Percentiles rank a stretch among this genome's conserved stretches.
Conservation (phyloP, 2,888 invertebrate genomes). For the Pogonocherus hispidulus region DNA sequence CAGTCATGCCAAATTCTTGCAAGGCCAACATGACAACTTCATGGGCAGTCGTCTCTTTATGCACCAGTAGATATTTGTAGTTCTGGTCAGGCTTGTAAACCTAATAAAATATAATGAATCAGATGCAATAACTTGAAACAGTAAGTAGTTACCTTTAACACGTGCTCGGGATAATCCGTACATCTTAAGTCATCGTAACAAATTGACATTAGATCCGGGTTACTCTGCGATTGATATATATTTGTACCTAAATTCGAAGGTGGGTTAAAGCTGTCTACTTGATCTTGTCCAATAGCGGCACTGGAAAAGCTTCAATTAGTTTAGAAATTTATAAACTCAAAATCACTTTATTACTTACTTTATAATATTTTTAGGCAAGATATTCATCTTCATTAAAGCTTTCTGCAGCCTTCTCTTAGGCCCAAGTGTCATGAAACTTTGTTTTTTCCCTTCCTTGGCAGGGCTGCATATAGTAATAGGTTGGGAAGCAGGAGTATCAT, state of each 20-base stretch:
- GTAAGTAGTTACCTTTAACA: slow-evolving; percentile 77
- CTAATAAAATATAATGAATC: slow-evolving; percentile 44
- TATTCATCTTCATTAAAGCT: slow-evolving; percentile 90
- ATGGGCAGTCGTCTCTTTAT: slow-evolving; percentile 91
- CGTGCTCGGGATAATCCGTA: slow-evolving; percentile 95
- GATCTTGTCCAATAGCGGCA: slow-evolving; percentile 73
- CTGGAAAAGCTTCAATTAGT: slow-evolving; percentile 45
- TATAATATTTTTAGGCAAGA: slow-evolving; percentile 87
- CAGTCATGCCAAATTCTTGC: slow-evolving; percentile 95
- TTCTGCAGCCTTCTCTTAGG: slow-evolving; percentile 88
- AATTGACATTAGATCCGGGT: slow-evolving; percentile 87
- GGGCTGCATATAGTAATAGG: slow-evolving; percentile 75
- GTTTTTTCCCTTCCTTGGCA: slow-evolving; percentile 74
- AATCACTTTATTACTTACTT: slow-evolving; percentile 57
- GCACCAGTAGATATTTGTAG: slow-evolving; percentile 96
- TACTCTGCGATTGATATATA: slow-evolving; percentile 89
- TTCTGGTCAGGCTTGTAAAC: slow-evolving; percentile 97
- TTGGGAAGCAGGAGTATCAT: slow-evolving; percentile 69
- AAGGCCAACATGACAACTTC: slow-evolving; percentile 97
- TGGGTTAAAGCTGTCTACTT: slow-evolving; percentile 74
- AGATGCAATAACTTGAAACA: not conserved
- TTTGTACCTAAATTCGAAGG: slow-evolving; percentile 73
- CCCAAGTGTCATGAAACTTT: slow-evolving; percentile 89
- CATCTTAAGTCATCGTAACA: slow-evolving; percentile 86
- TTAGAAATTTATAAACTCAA: not conserved